Percentiles rank a stretch among this genome's conserved stretches.
Evolutionary conservation across 2,113 vertebrate genomes (phyloP).

Genomic region (Arizona elegans): DNA sequence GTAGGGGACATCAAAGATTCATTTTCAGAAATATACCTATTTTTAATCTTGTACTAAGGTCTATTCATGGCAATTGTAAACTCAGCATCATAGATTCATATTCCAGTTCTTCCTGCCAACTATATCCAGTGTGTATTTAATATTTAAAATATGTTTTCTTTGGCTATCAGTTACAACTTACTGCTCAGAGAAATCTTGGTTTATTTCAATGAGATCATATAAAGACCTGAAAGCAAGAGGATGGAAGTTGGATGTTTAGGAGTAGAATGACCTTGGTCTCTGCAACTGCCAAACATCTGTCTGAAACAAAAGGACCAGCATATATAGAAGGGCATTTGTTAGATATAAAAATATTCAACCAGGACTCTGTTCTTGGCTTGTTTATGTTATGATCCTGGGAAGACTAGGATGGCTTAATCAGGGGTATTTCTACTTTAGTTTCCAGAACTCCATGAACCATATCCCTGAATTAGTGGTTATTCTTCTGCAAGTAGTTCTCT

Average conservation of each 20-base stretch:
- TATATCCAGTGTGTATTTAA: slow-evolving; percentile 9
- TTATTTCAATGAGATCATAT: slow-evolving; percentile 15
- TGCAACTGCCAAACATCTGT: not conserved
- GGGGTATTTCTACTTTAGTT: not conserved
- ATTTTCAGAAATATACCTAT: slow-evolving; percentile 14
- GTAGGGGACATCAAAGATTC: slow-evolving; percentile 62
- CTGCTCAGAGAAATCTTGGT: not conserved
- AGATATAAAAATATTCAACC: not conserved
- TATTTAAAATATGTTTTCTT: slow-evolving; percentile 14
- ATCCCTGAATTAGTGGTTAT: not conserved
- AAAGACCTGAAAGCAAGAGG: not conserved
- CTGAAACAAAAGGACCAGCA: not conserved
- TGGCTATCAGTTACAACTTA: slow-evolving; percentile 7
- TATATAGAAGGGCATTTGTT: not conserved
- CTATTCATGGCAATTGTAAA: not conserved
- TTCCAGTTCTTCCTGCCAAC: not conserved
- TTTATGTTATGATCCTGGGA: not conserved
- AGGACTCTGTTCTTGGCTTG: not conserved
- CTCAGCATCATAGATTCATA: not conserved
- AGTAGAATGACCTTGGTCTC: not conserved
- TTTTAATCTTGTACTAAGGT: not conserved
- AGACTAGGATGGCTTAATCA: not conserved
- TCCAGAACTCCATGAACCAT: not conserved
- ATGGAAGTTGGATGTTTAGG: not conserved
- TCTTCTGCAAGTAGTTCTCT: not conserved